Percentiles rank a stretch among this genome's conserved stretches.
Evolutionary conservation across 2,113 vertebrate genomes (phyloP).

Genomic region (Dryoscopus gambensis): DNA sequence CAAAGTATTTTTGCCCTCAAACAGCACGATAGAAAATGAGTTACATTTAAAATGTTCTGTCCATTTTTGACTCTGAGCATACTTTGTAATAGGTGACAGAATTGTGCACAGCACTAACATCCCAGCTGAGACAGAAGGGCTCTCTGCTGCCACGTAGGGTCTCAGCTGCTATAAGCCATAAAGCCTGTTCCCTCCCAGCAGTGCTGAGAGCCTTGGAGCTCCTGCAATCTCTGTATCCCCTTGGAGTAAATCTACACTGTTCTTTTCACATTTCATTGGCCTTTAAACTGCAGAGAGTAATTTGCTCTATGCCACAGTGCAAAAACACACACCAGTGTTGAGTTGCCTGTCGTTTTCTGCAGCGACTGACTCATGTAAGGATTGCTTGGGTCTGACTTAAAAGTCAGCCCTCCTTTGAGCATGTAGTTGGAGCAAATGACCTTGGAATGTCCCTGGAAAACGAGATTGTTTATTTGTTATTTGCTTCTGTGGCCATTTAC

Average conservation of each 20-base stretch:
- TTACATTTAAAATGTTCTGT: background rate
- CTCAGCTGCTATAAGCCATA: background rate
- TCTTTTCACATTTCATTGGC: background rate
- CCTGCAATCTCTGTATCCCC: background rate
- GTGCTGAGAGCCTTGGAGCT: background rate
- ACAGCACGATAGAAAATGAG: background rate
- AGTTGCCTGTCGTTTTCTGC: background rate
- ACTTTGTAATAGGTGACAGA: background rate
- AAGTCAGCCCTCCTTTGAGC: background rate
- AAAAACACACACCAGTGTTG: background rate
- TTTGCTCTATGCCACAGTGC: background rate
- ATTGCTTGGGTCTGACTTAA: background rate
- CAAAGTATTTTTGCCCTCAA: background rate
- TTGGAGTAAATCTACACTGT: background rate
- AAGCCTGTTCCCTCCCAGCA: background rate
- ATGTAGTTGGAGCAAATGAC: background rate
- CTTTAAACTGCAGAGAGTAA: background rate
- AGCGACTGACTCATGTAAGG: background rate
- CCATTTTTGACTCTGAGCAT: background rate
- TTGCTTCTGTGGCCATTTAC: background rate
- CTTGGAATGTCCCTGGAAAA: background rate
- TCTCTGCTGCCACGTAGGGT: background rate
- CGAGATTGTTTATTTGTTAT: background rate
- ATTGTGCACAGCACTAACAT: background rate
- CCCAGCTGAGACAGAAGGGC: accelerated